Percentiles rank a stretch among this genome's conserved stretches.
Evolutionary conservation across 92 coral and sea anemone species (phyloP).

Genomic region (Bergia sp.): DNA sequence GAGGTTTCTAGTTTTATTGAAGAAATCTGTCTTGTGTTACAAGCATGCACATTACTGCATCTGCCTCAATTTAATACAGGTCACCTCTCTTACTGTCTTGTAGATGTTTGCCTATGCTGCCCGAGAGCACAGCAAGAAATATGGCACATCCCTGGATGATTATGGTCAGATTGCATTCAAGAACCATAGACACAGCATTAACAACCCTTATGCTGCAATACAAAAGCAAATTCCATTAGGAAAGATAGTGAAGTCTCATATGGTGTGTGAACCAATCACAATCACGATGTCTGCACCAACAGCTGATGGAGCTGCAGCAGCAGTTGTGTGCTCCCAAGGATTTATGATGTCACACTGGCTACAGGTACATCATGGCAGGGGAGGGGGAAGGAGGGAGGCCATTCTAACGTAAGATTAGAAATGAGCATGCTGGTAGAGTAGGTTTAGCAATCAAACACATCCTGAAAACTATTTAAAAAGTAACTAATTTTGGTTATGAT

Average conservation of each 20-base stretch:
- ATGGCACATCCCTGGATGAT: slow-evolving; percentile 77
- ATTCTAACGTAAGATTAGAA: neutral
- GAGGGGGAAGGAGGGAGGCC: neutral
- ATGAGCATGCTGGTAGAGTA: too few species aligned
- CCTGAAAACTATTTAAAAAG: too few species aligned
- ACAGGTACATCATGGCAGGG: slow-evolving; percentile 51
- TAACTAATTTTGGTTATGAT: too few species aligned
- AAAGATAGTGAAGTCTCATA: slow-evolving; percentile 54
- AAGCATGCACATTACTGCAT: neutral
- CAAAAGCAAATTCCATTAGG: slow-evolving; percentile 67
- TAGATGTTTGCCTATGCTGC: slow-evolving; percentile 89
- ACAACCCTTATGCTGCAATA: slow-evolving; percentile 78
- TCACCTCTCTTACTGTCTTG: neutral
- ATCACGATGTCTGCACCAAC: slow-evolving; percentile 85
- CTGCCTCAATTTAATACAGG: neutral
- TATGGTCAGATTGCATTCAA: slow-evolving; percentile 77
- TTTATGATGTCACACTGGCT: slow-evolving; percentile 74
- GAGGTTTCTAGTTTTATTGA: too few species aligned
- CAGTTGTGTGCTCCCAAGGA: slow-evolving; percentile 75
- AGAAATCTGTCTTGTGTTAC: neutral
- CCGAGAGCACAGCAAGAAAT: slow-evolving; percentile 73
- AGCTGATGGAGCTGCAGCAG: slow-evolving; percentile 90
- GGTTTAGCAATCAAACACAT: too few species aligned
- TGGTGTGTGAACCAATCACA: slow-evolving; percentile 73
- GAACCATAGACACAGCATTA: slow-evolving; percentile 75